Base-by-base conservation (phyloP, 2,113 vertebrate genomes). In the Malaclemys terrapin region DNA sequence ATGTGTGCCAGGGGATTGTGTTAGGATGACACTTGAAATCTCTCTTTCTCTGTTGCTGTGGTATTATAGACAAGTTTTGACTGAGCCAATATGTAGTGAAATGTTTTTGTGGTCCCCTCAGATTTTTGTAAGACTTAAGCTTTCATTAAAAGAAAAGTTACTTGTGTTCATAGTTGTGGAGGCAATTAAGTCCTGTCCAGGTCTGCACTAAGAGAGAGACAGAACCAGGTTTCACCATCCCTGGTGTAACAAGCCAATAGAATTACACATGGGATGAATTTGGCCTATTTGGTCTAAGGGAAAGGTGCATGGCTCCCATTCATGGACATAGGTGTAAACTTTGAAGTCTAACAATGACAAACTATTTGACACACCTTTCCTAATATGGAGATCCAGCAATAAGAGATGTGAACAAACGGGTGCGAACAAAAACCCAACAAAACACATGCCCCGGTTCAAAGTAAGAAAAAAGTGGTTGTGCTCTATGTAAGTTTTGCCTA, bases 201-300 rank as follows among this genome's bases (percentile, higher is more conserved):
- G 85, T 54, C 42, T 79, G 57, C 62, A 35, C 35, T n/a, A 91
- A 87, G 50, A 81, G 0, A 0, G 9, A 50, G 20, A 29, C 10
- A 85, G 54, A 89, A 87, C 38, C 0, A 94, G 50, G 45, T 42
- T 29, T 35, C 0, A 1, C 45, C 2, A 83, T 27, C 85, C 29
- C 13, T 50, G 8, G 62, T 80, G 72, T 85, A 81, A 80, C 24
- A 10, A 81, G 25, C 72, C 2, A 0, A 1, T 83, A 22, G 62
- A 89, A 81, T 65, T 52, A 56, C 19, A 38, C n/a, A 38, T 38
- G 16, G 35, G n/a, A 72, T 38, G 35, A 38, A 72, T 38, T 72
- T 22, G n/a, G 79, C 20, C 10, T 42, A 35, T 1, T 7, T 62
- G 2, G 3, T 80, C 85, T 38, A 69, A 84, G 3, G 1, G 5